Conservation (phyloP, 2,797 vertebrate genomes). For the Cyprinella venusta region DNA sequence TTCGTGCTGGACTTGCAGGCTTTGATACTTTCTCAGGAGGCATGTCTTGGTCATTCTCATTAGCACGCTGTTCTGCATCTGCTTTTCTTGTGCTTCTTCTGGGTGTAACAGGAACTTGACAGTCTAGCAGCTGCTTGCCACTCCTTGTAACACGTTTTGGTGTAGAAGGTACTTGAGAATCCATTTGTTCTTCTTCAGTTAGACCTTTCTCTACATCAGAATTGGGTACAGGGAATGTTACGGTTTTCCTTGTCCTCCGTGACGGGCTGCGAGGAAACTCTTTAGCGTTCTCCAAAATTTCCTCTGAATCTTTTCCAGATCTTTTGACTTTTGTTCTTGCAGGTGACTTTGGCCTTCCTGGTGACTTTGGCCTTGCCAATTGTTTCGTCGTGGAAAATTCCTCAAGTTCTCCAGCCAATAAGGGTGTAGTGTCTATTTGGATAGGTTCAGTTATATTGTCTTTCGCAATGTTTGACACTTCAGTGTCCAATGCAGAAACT, state of each 20-base stretch:
- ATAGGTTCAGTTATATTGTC: neutral
- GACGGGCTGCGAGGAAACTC: slow-evolving; percentile 65
- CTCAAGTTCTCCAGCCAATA: slow-evolving; percentile 15
- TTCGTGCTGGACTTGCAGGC: slow-evolving; percentile 56
- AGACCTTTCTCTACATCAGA: slow-evolving; percentile 59
- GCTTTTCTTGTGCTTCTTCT: slow-evolving; percentile 76
- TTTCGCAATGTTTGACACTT: neutral
- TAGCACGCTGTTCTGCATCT: slow-evolving; percentile 45
- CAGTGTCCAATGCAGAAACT: neutral
- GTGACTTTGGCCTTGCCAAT: slow-evolving; percentile 14
- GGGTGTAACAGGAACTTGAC: slow-evolving; percentile 68
- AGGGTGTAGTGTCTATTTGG: neutral
- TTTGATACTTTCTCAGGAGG: slow-evolving; percentile 48
- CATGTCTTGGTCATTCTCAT: slow-evolving; percentile 54
- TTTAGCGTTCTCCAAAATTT: slow-evolving; percentile 47
- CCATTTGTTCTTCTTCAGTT: slow-evolving; percentile 55
- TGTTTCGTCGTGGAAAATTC: slow-evolving; percentile 2
- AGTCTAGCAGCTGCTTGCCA: slow-evolving; percentile 64
- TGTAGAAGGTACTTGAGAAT: slow-evolving; percentile 57
- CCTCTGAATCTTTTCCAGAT: slow-evolving; percentile 32
- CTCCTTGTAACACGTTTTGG: slow-evolving; percentile 75
- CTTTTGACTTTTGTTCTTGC: slow-evolving; percentile 4
- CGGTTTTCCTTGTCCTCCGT: slow-evolving; percentile 62
- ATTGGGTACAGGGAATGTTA: slow-evolving; percentile 66
- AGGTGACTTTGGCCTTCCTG: slow-evolving; percentile 28